Evolutionary conservation across 2,888 invertebrate genomes (phyloP).

Genomic region (Luperina nickerlii): DNA sequence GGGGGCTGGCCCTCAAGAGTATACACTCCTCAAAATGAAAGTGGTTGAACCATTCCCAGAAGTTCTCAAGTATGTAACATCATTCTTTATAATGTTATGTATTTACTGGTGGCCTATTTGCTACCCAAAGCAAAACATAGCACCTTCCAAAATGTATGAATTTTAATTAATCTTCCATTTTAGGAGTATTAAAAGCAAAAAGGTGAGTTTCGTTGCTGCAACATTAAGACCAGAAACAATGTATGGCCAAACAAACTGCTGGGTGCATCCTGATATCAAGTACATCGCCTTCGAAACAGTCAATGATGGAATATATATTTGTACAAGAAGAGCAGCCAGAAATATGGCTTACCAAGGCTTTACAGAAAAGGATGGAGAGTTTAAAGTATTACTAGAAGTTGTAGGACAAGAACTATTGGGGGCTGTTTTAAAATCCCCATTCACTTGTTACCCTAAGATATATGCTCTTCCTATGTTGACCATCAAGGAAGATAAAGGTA

Average conservation of each 20-base stretch:
- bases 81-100: background rate
- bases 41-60: conserved; percentile 93
- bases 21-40: conserved; percentile 98
- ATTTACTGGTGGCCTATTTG: background rate
- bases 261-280: conserved; percentile 98
- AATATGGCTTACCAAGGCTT: conserved; percentile 99
- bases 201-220: conserved; percentile 97
- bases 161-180: conserved; percentile 60
- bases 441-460: conserved; percentile 95
- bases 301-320: conserved; percentile 95
- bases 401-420: conserved; percentile 95
- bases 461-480: conserved; percentile 99
- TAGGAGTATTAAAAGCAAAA: conserved; percentile 88
- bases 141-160: conserved; percentile 1
- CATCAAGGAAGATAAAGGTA: conserved; percentile 99
- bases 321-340: conserved; percentile 96
- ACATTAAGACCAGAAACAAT: conserved; percentile 99
- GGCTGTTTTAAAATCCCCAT: conserved; percentile 94
- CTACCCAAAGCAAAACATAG: background rate
- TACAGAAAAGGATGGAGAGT: conserved; percentile 94
- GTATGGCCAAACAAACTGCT: conserved; percentile 99
- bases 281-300: conserved; percentile 96
- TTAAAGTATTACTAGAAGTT: conserved; percentile 93
- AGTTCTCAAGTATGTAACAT: conserved; percentile 91
- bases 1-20: conserved; percentile 99